Base-by-base conservation (phyloP, 2,113 vertebrate genomes). In the Bos javanicus region DNA sequence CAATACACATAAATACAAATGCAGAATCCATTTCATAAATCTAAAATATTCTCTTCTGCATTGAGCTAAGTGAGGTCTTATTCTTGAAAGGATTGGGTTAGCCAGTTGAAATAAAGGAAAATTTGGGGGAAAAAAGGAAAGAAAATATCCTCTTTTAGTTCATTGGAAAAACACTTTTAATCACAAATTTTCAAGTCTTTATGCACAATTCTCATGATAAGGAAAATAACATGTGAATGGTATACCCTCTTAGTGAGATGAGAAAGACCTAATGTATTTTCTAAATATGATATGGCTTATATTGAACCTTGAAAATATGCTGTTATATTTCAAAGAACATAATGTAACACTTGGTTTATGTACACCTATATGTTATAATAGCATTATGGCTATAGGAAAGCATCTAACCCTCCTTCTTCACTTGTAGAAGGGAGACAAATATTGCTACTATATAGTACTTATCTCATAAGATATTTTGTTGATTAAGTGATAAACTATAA, bases 101-200 rank as follows among this genome's bases (percentile, higher is more conserved):
- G 12, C 23, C 71, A 43, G 71, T 9, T 43, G 39, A 76, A 76
- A 76, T 76, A 43, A 76, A 76, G 71, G 6, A 43, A 76, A 76
- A 76, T 7, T 76, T 16, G 0, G 8, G 64, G 4, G 6, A 10
- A 10, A 9, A 57, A 4, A 26, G 23, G 71, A 2, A 8, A 76
- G 12, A 43, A 76, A 76, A 76, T 64, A 80, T 91, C 43, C 1
- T 89, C 21, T 82, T 94, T n/a, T 87, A 36, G 16, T 11, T 88
- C 9, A n/a, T 2, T 89, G 46, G 52, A 16, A 74, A 74, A 81
- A 30, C 21, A n/a, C 82, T 46, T 81, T 36, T 39, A 84, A 78
- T 90, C 86, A 88, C 52, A 93, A 54, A 46, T 6, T 97, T 78
- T 57, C 17, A 78, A 89, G 21, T 95, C 16, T 87, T 92, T 9